Conservation (phyloP, 92 coral and sea anemone genomes). For the Epizoanthus stellaris region DNA sequence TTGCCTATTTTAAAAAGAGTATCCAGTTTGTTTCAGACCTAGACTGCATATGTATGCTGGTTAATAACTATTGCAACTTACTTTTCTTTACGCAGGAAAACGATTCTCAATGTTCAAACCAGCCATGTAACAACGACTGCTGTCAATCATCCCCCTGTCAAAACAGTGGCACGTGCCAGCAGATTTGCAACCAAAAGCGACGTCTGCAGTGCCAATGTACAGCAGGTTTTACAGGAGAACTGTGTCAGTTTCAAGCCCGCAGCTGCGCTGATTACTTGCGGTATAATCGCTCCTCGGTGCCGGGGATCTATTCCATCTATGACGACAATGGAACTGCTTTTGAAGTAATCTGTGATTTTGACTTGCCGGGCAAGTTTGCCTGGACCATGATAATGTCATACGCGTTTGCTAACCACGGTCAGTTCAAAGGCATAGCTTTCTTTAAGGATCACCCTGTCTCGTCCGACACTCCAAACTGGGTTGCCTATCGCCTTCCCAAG, state of each 20-base stretch:
- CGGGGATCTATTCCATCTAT: background rate
- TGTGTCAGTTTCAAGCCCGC: background rate
- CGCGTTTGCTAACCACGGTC: background rate
- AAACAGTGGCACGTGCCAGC: background rate
- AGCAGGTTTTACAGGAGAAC: background rate
- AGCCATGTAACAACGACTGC: background rate
- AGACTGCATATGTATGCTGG: too few relatives aligned
- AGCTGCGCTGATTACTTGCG: slow-evolving; percentile 1
- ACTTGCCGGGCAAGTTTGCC: background rate
- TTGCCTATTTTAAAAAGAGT: too few relatives aligned
- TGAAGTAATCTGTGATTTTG: background rate
- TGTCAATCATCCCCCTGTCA: slow-evolving; percentile 4
- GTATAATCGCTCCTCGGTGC: background rate
- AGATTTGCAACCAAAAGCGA: background rate
- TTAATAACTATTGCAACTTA: too few relatives aligned
- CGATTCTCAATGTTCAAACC: background rate
- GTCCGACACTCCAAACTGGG: background rate
- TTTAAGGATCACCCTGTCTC: background rate
- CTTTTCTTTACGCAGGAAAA: background rate
- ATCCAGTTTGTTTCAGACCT: too few relatives aligned
- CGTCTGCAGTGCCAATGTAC: background rate
- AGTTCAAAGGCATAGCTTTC: background rate
- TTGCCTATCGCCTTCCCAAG: background rate
- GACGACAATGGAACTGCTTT: background rate
- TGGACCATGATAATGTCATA: slow-evolving; percentile 1